Evolutionary conservation across 2,888 invertebrate genomes (phyloP).

Genomic region (Catocala nupta): DNA sequence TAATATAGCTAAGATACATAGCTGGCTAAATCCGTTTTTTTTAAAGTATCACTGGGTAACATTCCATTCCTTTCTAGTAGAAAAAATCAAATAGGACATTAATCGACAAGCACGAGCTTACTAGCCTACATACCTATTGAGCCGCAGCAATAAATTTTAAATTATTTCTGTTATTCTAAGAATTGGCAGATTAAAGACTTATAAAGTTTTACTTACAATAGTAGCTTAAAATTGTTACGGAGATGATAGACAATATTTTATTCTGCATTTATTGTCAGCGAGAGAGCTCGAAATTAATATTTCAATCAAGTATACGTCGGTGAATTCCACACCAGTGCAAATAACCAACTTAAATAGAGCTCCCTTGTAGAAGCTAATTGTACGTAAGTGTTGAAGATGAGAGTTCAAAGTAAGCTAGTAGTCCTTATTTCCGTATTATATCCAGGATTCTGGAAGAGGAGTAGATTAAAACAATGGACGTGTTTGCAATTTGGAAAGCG

Average conservation of each 20-base stretch:
- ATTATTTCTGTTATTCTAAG: too few relatives aligned
- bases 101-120: too few relatives aligned
- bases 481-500: constrained; percentile 82
- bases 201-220: too few relatives aligned
- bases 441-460: constrained; percentile 71
- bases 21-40: too few relatives aligned
- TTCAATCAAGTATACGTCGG: constrained; percentile 75
- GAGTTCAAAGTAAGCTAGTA: constrained; percentile 61
- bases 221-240: too few relatives aligned
- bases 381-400: constrained; percentile 28
- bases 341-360: constrained; percentile 60
- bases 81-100: too few relatives aligned
- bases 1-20: too few relatives aligned
- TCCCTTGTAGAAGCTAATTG: constrained; percentile 32
- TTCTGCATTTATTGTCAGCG: constrained; percentile 45
- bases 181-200: too few relatives aligned
- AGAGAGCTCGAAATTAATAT: constrained; percentile 73
- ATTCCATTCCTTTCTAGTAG: too few relatives aligned
- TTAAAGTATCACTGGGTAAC: too few relatives aligned
- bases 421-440: constrained; percentile 71
- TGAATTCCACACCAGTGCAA: constrained; percentile 60
- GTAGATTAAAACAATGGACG: constrained; percentile 86
- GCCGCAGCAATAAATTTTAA: too few relatives aligned
- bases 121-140: too few relatives aligned
- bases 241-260: constrained; percentile 12